phyloP scores from a whole-genome alignment of 2,113 vertebrate genomes.

The Gobio gobio region DNA sequence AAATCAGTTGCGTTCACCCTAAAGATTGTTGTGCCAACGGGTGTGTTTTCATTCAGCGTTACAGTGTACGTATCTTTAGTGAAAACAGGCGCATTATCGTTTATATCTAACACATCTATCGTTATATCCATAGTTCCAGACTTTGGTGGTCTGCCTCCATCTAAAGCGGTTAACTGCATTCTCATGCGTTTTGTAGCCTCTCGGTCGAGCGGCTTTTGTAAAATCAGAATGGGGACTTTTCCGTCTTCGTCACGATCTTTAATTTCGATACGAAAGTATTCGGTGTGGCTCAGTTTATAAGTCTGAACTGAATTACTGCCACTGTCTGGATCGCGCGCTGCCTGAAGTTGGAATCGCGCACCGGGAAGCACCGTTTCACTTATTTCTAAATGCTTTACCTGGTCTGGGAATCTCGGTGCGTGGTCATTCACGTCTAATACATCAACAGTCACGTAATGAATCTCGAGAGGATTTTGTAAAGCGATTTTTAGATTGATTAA shows the following conservation, averaged over 20 bases:
- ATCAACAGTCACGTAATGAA: constrained; percentile 68
- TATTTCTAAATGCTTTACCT: constrained; percentile 66
- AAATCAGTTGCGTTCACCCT: constrained; percentile 62
- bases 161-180: constrained; percentile 56
- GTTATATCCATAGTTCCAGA: constrained; percentile 54
- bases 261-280: constrained; percentile 68
- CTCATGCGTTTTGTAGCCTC: constrained; percentile 38
- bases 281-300: constrained; percentile 67
- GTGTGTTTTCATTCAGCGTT: constrained; percentile 54
- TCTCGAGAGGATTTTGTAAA: constrained; percentile 72
- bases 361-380: constrained; percentile 58
- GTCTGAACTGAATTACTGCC: constrained; percentile 65
- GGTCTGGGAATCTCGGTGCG: constrained; percentile 64
- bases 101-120: constrained; percentile 62
- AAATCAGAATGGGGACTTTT: constrained; percentile 51
- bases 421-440: constrained; percentile 72
- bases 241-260: constrained; percentile 57
- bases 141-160: constrained; percentile 58
- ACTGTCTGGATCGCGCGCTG: constrained; percentile 64
- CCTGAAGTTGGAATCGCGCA: constrained; percentile 63
- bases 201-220: constrained; percentile 60
- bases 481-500: constrained; percentile 56
- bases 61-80: constrained; percentile 52
- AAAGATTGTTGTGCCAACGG: constrained; percentile 50
- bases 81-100: constrained; percentile 64